phyloP scores from a whole-genome alignment of 2,888 invertebrate species.

The Cotesia congregata region DNA sequence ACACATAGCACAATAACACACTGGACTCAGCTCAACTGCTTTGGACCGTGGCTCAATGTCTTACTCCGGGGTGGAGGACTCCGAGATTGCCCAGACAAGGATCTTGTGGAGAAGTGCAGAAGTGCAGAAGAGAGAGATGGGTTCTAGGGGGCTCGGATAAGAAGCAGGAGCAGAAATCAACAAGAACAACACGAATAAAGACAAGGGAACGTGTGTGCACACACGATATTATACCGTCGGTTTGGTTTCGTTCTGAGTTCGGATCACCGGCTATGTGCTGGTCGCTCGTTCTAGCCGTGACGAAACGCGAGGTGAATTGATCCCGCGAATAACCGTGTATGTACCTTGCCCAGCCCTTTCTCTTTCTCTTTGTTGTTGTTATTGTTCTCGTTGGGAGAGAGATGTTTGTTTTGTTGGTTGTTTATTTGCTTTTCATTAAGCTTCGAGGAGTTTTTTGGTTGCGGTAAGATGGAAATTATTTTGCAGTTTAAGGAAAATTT shows the following conservation, averaged over 20 bases:
- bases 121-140: not conserved
- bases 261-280: not conserved
- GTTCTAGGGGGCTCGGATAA: constrained; percentile 36
- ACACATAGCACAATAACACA: not conserved
- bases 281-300: constrained; percentile 42
- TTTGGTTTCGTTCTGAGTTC: constrained; percentile 20
- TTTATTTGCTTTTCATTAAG: not conserved
- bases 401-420: constrained; percentile 6
- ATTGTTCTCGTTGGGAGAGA: not conserved
- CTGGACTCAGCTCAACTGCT: not conserved
- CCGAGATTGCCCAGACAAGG: constrained; percentile 56
- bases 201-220: constrained; percentile 27
- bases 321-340: constrained; percentile 43
- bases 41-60: constrained; percentile 67
- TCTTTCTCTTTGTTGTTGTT: constrained; percentile 13
- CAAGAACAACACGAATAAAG: constrained; percentile 35
- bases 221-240: constrained; percentile 27
- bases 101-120: constrained; percentile 2
- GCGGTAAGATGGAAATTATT: too few species aligned
- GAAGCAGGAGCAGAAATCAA: constrained; percentile 26
- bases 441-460: not conserved
- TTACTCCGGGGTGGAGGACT: constrained; percentile 63
- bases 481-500: too few species aligned
- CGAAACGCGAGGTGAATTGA: constrained; percentile 49
- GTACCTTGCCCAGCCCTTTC: not conserved